Base-by-base conservation (phyloP, 2,797 vertebrate species). In the Sebastes hubbsi region DNA sequence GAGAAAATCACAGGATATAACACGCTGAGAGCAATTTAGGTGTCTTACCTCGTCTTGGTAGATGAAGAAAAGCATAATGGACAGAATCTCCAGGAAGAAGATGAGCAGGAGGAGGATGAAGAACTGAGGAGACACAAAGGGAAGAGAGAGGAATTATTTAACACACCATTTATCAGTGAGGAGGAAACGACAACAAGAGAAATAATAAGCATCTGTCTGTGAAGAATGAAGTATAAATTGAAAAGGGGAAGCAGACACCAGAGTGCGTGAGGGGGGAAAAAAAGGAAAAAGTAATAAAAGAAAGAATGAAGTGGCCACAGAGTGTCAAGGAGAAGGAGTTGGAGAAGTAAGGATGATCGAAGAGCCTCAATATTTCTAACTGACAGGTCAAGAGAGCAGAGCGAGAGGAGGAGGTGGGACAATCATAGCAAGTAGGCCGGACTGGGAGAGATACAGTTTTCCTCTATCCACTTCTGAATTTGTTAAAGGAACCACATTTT, bases 91-190 rank as follows among this genome's bases (percentile, higher is more conserved):
- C 95, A 99, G 92, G 89, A 99, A 95, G 92, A 99, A 97, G 93
- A 99, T 97, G 88, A 99, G 95, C 88, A 99, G 96, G 82, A 99
- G 96, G 90, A 98, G 91, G 91, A 99, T 95, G 88, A 99, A 99
- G 95, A 99, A 99, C 99, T 99, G 96, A 36, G 82, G 88, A 89
- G 88, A 90, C 90, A 95, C 77, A 95, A 85, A 89, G 83, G 59
- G 30, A 86, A 72, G 74, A 78, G 77, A 78, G 46, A 70, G 38
- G 59, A 54, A 38, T 83, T 56, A 72, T 68, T 81, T 46, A 65
- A 79, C 56, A 75, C 36, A 13, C 3, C 4, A 29, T 83, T 72
- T 46, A 74, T 77, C 32, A 75, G 59, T 3, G 18, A 58, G 46
- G 10, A 63, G 27, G 25, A 70, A 56, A 78, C 42, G 12, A 55